These are phyloP conservation scores for Pollachius pollachius DNA, from an alignment of 2,113 vertebrate species.

Conservation along the genomic window DNA sequence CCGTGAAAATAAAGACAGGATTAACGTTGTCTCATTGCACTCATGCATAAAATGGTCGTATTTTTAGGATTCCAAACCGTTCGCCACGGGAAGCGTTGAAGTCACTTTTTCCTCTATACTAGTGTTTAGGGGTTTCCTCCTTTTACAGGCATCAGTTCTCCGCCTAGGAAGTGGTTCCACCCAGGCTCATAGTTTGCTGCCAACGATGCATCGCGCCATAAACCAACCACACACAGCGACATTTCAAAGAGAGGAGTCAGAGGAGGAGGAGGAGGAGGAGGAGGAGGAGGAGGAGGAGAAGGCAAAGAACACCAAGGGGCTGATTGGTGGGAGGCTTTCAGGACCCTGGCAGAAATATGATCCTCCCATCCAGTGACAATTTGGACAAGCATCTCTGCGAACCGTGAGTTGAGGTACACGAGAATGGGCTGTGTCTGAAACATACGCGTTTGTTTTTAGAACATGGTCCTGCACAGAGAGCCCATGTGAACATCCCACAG, in stretches of 20 bases:
- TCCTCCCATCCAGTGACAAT: no score
- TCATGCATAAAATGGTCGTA: no score
- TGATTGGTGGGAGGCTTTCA: background rate
- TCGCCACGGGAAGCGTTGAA: no score
- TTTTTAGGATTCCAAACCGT: no score
- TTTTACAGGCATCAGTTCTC: conserved; percentile 15
- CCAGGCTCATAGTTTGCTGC: conserved; percentile 27
- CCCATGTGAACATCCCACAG: background rate
- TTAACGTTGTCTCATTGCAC: no score
- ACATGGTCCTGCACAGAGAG: background rate
- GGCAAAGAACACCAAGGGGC: conserved; percentile 38
- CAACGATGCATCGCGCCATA: conserved; percentile 44
- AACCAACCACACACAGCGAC: conserved; percentile 37
- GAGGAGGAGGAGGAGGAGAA: no score
- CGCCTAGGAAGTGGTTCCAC: conserved; percentile 23
- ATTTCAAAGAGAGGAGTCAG: conserved; percentile 31
- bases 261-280: conserved; percentile 15
- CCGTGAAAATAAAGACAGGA: no score
- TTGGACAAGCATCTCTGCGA: no score
- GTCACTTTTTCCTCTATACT: background rate
- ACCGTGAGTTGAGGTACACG: no score
- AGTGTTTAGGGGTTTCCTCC: conserved; percentile 11
- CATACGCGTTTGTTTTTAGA: background rate
- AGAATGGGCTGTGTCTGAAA: no score
- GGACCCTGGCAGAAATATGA: background rate